Base-by-base conservation (phyloP, 2,797 vertebrate genomes). In the Crocidura indochinensis region DNA sequence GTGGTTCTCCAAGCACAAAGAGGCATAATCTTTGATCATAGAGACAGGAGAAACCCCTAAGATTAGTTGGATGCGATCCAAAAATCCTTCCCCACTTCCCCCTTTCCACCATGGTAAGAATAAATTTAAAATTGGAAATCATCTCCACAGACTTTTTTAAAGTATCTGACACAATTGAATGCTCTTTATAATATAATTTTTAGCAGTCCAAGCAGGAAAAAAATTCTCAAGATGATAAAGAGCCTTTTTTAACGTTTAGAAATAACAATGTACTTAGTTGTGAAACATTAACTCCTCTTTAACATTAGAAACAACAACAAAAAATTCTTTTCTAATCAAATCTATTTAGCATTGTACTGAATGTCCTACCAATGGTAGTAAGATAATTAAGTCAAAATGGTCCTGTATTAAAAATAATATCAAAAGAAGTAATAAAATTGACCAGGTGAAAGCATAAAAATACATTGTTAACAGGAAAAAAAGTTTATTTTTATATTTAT, bases 91-190 rank as follows among this genome's bases (percentile, higher is more conserved):
- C 51, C 17, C 51, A 14, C 51, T 17, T 53, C 9, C 17, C 10
- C 51, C 51, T 17, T 12, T 14, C 14, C 11, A 53, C 4, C 14
- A 53, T 29, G 24, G n/a, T n/a, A 80, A 26, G 69, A 56, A 65
- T 73, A 79, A 79, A 88, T 49, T 47, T 24, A 72, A 74, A 65
- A 10, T 38, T 81, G 87, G 60, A 76, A 75, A 62, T 75, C n/a
- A 49, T 76, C 31, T 82, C n/a, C 38, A n/a, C 69, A 81, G 47
- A n/a, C 62, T n/a, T 0, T 81, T 46, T 79, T 29, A 31, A 71
- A 72, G 62, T 46, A 22, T 26, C 47, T 46, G 60, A 46, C 44
- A 82, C 62, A 76, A 71, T 60, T 77, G 49, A 83, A 53, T 10
- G 75, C 3, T 8, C 72, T 73, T 78, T 6, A 56, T 83, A 56